Evolutionary conservation across 2,797 vertebrate species (phyloP).

Genomic region (Crocodylus rhombifer): DNA sequence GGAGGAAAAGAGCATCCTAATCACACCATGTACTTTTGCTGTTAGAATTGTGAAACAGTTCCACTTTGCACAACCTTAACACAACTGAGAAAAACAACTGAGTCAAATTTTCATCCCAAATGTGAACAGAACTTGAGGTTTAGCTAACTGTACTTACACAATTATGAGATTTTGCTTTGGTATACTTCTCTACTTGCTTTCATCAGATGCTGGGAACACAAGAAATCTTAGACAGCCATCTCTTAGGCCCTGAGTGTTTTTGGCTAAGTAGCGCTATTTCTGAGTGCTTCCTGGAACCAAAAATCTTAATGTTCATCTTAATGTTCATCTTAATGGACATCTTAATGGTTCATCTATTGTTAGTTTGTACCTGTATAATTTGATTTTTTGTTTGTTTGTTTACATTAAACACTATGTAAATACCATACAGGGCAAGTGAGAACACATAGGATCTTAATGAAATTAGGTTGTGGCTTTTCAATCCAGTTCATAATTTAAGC

Average conservation of each 20-base stretch:
- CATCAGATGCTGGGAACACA: not conserved
- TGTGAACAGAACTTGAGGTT: not conserved
- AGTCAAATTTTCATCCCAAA: not conserved
- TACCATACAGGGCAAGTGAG: not conserved
- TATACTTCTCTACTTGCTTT: not conserved
- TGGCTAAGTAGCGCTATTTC: not conserved
- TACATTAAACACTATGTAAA: not conserved
- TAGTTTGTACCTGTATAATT: not conserved
- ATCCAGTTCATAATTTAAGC: slow-evolving; percentile 45
- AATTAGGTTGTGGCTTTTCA: slow-evolving; percentile 9
- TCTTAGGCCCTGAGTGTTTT: not conserved
- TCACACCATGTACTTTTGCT: not conserved
- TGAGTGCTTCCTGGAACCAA: not conserved
- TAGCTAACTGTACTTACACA: not conserved
- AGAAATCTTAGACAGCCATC: not conserved
- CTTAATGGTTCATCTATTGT: not conserved
- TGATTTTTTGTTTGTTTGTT: not conserved
- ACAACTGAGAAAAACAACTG: not conserved
- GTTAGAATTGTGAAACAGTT: not conserved
- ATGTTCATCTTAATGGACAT: not conserved
- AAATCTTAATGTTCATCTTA: not conserved
- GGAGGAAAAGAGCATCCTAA: not conserved
- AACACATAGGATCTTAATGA: not conserved
- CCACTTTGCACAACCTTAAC: no score
- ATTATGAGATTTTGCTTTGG: no score